These are phyloP conservation scores for Zoroaster sp. DNA, from an alignment of 53 echinoderm and acorn worm species.

Conservation along the genomic window DNA sequence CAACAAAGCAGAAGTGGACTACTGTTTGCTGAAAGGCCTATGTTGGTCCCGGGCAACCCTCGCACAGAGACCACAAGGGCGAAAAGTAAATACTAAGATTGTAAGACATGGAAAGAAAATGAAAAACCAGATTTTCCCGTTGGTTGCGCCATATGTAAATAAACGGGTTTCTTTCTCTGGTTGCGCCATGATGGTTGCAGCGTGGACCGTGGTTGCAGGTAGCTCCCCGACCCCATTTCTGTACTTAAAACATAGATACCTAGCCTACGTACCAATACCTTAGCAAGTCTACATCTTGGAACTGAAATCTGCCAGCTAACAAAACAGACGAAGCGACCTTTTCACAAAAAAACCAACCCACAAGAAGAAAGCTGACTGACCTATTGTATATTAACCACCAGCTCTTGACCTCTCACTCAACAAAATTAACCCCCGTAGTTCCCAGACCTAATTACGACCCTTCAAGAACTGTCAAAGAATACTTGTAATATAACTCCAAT, in stretches of 20 bases:
- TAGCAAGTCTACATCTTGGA: not conserved
- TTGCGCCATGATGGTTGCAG: no score
- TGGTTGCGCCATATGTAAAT: no score
- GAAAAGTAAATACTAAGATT: not conserved
- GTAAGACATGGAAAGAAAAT: not conserved
- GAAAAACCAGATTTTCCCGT: not conserved
- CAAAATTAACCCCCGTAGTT: not conserved
- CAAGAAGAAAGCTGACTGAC: not conserved
- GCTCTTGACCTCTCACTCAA: not conserved
- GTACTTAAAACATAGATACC: no score
- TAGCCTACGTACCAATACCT: no score
- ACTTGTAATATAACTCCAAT: not conserved
- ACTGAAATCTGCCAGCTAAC: not conserved
- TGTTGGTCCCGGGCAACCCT: not conserved
- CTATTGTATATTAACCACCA: not conserved
- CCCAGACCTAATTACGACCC: not conserved
- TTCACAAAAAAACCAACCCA: not conserved
- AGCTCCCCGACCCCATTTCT: no score
- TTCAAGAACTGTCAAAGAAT: not conserved
- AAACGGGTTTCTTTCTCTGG: no score
- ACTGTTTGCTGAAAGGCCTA: slow-evolving; percentile 12
- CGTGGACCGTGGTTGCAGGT: not conserved
- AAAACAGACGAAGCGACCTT: not conserved
- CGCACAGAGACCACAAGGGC: not conserved
- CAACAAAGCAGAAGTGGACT: not conserved